Conservation (phyloP, 1,140 invertebrate species). For the Sycobia sp. region DNA sequence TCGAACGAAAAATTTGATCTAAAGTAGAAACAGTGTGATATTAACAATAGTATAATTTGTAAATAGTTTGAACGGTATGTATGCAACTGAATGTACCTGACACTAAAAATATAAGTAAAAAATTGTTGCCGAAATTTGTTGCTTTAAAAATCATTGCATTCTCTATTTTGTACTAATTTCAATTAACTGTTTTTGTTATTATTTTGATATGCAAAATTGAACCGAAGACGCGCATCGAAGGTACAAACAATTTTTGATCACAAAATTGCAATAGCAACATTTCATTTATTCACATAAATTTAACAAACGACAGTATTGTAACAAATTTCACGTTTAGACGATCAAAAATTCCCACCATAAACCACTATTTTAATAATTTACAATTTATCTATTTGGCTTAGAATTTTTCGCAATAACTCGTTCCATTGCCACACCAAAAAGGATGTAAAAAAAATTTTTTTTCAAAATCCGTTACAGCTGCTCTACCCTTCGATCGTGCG, state of each 20-base stretch:
- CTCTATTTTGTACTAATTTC: too few species aligned
- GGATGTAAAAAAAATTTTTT: slow-evolving; percentile 13
- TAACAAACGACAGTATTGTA: slow-evolving; percentile 20
- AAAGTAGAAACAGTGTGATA: slow-evolving; percentile 21
- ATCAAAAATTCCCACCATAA: slow-evolving; percentile 15
- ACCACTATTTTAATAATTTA: slow-evolving; percentile 7
- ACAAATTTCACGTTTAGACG: slow-evolving; percentile 16
- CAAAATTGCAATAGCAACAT: slow-evolving; percentile 17
- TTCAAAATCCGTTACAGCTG: slow-evolving; percentile 32
- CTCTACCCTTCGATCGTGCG: slow-evolving; percentile 20
- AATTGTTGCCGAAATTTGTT: slow-evolving; percentile 18
- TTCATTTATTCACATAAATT: slow-evolving; percentile 5
- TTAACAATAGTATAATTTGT: slow-evolving; percentile 18
- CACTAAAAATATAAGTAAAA: background rate
- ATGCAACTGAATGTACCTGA: slow-evolving; percentile 25
- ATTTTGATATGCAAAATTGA: background rate
- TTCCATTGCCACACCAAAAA: too few species aligned
- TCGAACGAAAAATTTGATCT: background rate
- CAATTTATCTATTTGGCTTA: slow-evolving; percentile 1
- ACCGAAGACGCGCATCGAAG: slow-evolving; percentile 17
- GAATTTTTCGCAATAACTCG: slow-evolving; percentile 12
- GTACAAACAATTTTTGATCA: slow-evolving; percentile 12
- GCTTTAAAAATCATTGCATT: slow-evolving; percentile 15
- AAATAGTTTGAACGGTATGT: slow-evolving; percentile 18
- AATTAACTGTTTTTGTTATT: slow-evolving; percentile 2